Base-by-base conservation (phyloP, 1,140 invertebrate species). In the Rhagoletis zephyria region DNA sequence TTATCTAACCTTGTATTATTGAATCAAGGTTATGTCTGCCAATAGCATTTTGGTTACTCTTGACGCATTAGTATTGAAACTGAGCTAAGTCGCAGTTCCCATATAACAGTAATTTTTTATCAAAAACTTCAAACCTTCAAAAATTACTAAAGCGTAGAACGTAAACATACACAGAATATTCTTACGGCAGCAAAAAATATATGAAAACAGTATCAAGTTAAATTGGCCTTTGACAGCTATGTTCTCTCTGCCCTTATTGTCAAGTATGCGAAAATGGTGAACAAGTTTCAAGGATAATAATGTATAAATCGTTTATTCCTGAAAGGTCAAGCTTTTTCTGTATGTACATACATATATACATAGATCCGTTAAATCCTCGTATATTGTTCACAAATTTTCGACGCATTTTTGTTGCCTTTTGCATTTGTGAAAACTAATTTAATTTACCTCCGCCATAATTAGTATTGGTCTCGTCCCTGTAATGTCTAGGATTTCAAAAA, bases 141-240 rank as follows among this genome's bases (percentile, higher is more conserved):
- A 40, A 67, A 67, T 40, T 12, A 10, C 30, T 30, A 67, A 10
- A n/a, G 10, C 64, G 12, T 2, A 40, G 2, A 14, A 10, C 30
- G 30, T 67, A 56, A 9, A 0, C 64, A 40, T 9, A 67, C 64
- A 30, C 4, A 12, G 12, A 67, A 5, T 0, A 30, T 42, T 14
- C 0, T 0, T 65, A 9, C 45, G 45, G 67, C 40, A 16, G 14
- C 42, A 6, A 5, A 45, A 42, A 85, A 85, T 85, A 85, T 64
- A 86, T 64, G 65, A 86, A 42, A 64, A 63, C 19, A 90, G 90
- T 89, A 91, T 91, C 91, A 91, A 91, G 91, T 91, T 91, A 91
- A 91, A 90, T 91, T 87, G 89, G 45, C 67, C 88, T 88, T 67
- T 74, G 42, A n/a, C 70, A 48, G 48, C 45, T 14, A 9, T 74